These are phyloP conservation scores for Agrochola circellaris DNA, from an alignment of 2,888 invertebrate species.

Conservation along the genomic window DNA sequence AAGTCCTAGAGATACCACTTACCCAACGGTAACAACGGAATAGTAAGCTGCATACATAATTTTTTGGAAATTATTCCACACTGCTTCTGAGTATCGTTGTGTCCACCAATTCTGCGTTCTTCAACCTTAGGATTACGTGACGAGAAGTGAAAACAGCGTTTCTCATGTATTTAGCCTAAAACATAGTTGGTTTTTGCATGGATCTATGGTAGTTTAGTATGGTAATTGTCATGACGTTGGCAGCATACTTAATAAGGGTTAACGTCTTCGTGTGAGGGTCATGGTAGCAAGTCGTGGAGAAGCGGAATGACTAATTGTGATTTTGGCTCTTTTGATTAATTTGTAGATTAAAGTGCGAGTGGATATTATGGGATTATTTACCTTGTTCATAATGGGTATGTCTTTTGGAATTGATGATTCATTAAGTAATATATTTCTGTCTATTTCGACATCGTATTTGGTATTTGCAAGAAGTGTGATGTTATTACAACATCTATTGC, in stretches of 20 bases:
- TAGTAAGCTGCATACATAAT: slow-evolving; percentile 64
- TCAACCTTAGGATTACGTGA: slow-evolving; percentile 78
- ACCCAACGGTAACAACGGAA: slow-evolving; percentile 58
- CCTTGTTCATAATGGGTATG: slow-evolving; percentile 11
- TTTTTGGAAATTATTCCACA: slow-evolving; percentile 69
- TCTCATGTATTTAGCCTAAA: slow-evolving; percentile 75
- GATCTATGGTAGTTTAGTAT: slow-evolving; percentile 74
- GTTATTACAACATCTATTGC: slow-evolving; percentile 3
- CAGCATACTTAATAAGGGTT: slow-evolving; percentile 71
- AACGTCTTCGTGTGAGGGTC: slow-evolving; percentile 60
- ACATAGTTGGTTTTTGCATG: slow-evolving; percentile 67
- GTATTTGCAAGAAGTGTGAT: not conserved
- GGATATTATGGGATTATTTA: slow-evolving; percentile 30
- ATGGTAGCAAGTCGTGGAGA: slow-evolving; percentile 34
- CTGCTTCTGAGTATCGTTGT: slow-evolving; percentile 58
- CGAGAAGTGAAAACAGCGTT: slow-evolving; percentile 70
- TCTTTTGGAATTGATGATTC: slow-evolving; percentile 19
- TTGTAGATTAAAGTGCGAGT: slow-evolving; percentile 27
- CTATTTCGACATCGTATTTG: slow-evolving; percentile 21
- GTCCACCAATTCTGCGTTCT: slow-evolving; percentile 75
- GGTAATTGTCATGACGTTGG: slow-evolving; percentile 74
- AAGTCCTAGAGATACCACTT: slow-evolving; percentile 37
- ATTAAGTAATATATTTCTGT: slow-evolving; percentile 13
- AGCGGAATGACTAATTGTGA: slow-evolving; percentile 35
- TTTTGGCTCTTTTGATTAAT: slow-evolving; percentile 40